A percentile compares a stretch with the other conserved stretches of the same genome.
phyloP scores from a whole-genome alignment of 2,797 vertebrate genomes.

The Nannoperca australis region DNA sequence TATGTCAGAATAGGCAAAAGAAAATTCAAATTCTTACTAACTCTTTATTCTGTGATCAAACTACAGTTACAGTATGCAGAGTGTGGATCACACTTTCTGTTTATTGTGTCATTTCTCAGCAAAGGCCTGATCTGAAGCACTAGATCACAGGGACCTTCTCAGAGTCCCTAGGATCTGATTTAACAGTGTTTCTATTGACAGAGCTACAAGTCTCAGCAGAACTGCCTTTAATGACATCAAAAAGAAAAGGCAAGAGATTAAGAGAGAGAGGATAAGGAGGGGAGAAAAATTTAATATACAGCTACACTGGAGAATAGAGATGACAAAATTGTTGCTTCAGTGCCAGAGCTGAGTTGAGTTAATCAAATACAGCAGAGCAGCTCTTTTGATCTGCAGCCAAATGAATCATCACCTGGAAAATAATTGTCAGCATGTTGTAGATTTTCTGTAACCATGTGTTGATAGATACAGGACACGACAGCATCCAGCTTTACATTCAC shows the following conservation, averaged over 20 bases:
- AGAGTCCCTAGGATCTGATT: conserved; percentile 62
- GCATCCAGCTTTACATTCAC: background rate
- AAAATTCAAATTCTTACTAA: background rate
- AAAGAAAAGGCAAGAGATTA: conserved; percentile 45
- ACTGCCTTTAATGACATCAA: conserved; percentile 62
- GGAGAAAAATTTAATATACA: conserved; percentile 36
- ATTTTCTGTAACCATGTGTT: conserved; percentile 10
- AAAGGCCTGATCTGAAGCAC: conserved; percentile 43
- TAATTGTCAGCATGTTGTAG: conserved; percentile 41
- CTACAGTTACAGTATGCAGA: conserved; percentile 7
- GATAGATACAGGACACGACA: background rate
- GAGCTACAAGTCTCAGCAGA: conserved; percentile 55
- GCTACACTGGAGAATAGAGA: conserved; percentile 23
- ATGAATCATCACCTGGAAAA: conserved; percentile 74
- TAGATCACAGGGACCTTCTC: conserved; percentile 63
- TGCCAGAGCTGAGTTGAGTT: conserved; percentile 42
- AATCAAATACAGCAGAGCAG: conserved; percentile 55
- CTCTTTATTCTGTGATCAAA: conserved; percentile 39
- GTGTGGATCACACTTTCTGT: conserved; percentile 16
- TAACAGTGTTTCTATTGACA: conserved; percentile 66
- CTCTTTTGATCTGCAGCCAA: conserved; percentile 60
- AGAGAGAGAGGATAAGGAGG: conserved; percentile 12
- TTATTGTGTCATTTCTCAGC: conserved; percentile 34
- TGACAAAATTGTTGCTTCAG: conserved; percentile 48
- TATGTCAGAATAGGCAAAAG: conserved; percentile 11